Base-by-base conservation (phyloP, 2,113 vertebrate genomes). In the Leptodactylus fuscus region DNA sequence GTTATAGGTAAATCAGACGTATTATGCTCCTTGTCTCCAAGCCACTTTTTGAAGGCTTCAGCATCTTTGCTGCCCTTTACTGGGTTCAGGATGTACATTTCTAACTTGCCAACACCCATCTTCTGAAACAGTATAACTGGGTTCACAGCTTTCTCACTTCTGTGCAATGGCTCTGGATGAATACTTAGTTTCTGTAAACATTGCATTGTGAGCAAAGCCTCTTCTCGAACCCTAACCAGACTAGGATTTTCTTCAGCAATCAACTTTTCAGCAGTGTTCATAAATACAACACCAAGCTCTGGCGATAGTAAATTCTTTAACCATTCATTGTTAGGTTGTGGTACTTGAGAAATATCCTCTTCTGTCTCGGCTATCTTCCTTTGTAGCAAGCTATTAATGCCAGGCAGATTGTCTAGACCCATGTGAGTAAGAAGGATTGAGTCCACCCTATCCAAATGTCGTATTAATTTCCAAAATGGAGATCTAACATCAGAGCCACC, bases 391-490 rank as follows among this genome's bases (percentile, higher is more conserved):
- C 96, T 97, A 92, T 98, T 99, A 51, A 99, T 81, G 0, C 97
- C 97, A 0, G 96, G 97, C 13, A 99, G 93, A 86, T 97, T 99
- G 91, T 99, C 98, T 0, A 95, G 94, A 0, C 97, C 97, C 0
- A 90, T 87, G 4, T 98, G 98, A 0, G 98, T 99, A 87, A 98
- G 92, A 79, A 99, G 91, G 77, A 99, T 90, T 0, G 96, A 95
- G n/a, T 99, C 98, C 0, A 99, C 91, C 2, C 98, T 90, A 91
- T 99, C 98, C 89, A 99, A 92, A 90, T 99, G 98, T 27, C 98
- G 89, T 10, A 99, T 96, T 88, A 99, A 93, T 87, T 99, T 99
- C 98, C 98, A 99, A 89, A 99, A 99, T 87, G 94, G 96, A 0
- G 98, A 96, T 0, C 94, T 95, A 2, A 93, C 91, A 87, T 98